Conservation (phyloP, 2,113 vertebrate species). For the Chlorodrepanis virens region DNA sequence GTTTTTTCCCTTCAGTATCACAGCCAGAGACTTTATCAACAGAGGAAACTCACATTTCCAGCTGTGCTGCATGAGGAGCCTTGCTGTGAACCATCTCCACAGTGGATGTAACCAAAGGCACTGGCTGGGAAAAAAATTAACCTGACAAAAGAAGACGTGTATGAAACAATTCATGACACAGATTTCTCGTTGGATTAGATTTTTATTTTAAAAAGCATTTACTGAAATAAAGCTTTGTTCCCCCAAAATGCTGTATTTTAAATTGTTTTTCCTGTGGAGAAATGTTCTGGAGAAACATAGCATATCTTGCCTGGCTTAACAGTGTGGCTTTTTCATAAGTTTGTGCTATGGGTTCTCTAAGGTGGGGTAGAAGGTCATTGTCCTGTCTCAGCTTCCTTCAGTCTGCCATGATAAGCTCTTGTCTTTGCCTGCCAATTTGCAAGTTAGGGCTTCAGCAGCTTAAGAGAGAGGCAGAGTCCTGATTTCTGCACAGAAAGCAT, state of each 20-base stretch:
- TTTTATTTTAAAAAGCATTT: not conserved
- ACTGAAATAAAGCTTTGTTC: not conserved
- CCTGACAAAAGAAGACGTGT: rapidly evolving
- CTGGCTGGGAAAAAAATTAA: not conserved
- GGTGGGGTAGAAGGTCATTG: not conserved
- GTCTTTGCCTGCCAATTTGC: not conserved
- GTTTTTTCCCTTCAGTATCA: not conserved
- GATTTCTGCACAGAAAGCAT: not conserved
- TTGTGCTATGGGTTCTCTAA: not conserved
- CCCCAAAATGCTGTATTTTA: not conserved
- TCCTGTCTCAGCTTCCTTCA: not conserved
- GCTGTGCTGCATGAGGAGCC: not conserved
- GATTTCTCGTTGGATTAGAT: not conserved
- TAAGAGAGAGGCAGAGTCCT: not conserved
- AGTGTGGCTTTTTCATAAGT: not conserved
- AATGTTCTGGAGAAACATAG: not conserved
- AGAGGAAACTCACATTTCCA: not conserved
- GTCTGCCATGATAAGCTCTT: not conserved
- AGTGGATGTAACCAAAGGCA: not conserved
- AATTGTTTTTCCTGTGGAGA: not conserved
- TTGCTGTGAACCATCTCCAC: not conserved
- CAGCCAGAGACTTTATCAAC: not conserved
- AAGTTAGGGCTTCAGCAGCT: not conserved
- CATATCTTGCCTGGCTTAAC: not conserved
- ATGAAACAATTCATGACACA: not conserved